Conservation (phyloP, 2,797 vertebrate genomes). For the Hirundo rustica region DNA sequence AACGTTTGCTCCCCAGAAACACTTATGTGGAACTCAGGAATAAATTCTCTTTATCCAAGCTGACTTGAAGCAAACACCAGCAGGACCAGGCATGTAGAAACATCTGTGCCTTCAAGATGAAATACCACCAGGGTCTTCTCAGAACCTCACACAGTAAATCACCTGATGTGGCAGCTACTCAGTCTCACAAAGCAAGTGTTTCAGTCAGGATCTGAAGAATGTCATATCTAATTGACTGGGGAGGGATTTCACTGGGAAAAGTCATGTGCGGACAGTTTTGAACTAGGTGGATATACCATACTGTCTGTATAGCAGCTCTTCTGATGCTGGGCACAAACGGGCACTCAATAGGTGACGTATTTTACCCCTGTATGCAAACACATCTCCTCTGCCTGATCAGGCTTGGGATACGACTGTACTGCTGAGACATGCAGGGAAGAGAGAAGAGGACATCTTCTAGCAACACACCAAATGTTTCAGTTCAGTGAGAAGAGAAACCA, state of each 20-base stretch:
- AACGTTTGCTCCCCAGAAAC: not conserved
- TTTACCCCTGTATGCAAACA: not conserved
- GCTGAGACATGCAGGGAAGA: fast-evolving
- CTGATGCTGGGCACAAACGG: not conserved
- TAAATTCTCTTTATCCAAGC: not conserved
- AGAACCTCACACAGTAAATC: not conserved
- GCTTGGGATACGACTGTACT: fast-evolving
- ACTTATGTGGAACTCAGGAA: not conserved
- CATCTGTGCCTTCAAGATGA: not conserved
- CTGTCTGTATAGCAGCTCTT: not conserved
- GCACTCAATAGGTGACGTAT: not conserved
- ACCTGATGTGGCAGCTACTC: not conserved
- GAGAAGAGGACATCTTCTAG: not conserved
- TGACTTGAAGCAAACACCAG: not conserved
- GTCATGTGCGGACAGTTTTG: not conserved
- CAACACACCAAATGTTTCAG: not conserved
- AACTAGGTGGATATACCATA: not conserved
- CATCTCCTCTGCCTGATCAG: not conserved
- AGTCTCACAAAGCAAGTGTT: not conserved
- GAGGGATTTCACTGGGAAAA: not conserved
- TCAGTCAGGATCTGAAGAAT: not conserved
- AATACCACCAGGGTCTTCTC: not conserved
- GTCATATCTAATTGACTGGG: not conserved
- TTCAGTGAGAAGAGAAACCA: not conserved
- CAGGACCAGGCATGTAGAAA: not conserved